A percentile compares a stretch with the other conserved stretches of the same genome.
Evolutionary conservation across 2,888 invertebrate species (phyloP).

Genomic region (Leptinotarsa peninsularis): DNA sequence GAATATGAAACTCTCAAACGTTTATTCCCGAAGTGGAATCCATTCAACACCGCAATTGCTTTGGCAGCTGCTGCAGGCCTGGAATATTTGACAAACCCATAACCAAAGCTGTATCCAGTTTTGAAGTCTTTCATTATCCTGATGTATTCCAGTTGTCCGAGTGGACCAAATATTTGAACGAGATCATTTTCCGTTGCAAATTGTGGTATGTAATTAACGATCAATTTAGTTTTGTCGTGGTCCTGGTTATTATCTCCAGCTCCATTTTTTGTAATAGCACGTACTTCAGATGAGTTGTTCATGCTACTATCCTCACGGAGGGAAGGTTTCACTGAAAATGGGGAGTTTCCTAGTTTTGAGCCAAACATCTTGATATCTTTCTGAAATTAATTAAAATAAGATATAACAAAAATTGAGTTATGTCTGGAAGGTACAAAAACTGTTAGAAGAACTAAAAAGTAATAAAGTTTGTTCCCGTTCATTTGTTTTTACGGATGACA

Average conservation of each 20-base stretch:
- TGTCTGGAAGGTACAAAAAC: too few relatives aligned
- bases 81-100: slow-evolving; percentile 93
- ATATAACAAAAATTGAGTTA: too few relatives aligned
- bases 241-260: slow-evolving; percentile 59
- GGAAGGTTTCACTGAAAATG: slow-evolving; percentile 49
- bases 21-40: slow-evolving; percentile 81
- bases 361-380: slow-evolving; percentile 47
- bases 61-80: slow-evolving; percentile 86
- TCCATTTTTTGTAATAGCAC: slow-evolving; percentile 52
- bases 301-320: slow-evolving; percentile 28
- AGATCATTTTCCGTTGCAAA: slow-evolving; percentile 92
- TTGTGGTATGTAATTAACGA: slow-evolving; percentile 96
- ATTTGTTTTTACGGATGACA: too few relatives aligned
- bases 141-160: slow-evolving; percentile 90
- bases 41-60: slow-evolving; percentile 89
- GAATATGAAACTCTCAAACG: slow-evolving; percentile 94
- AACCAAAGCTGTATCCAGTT: slow-evolving; percentile 96
- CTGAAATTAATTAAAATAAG: background rate
- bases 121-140: slow-evolving; percentile 89
- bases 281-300: slow-evolving; percentile 22
- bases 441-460: too few relatives aligned
- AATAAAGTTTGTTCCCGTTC: too few relatives aligned
- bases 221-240: slow-evolving; percentile 80
- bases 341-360: slow-evolving; percentile 49
- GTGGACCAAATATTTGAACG: slow-evolving; percentile 87